Base-by-base conservation (phyloP, 1,140 invertebrate species). In the Drosophila pectinifera region DNA sequence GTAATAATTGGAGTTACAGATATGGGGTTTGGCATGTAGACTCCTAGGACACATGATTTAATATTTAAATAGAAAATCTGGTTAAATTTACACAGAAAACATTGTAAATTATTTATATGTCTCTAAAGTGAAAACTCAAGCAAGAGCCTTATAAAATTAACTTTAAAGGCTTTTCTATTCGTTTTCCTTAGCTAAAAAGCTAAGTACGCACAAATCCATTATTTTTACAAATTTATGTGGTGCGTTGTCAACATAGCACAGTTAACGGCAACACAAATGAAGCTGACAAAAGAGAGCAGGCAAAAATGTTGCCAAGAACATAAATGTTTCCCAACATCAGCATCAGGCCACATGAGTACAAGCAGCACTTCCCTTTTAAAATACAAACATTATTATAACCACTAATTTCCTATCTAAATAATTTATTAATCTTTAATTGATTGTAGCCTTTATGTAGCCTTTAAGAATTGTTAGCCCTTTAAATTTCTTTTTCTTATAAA, bases 241-340 rank as follows among this genome's bases (percentile, higher is more conserved):
- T 41, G 3, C 49, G 6, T 72, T 80, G 51, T 73, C 70, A 70
- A 74, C 45, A 49, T 46, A 0, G 6, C 13, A 39, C 22, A 58
- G 31, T 11, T 48, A 8, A n/a, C 4, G 13, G 48, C 77, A 75
- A 69, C 58, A 74, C 13, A 16, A 20, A 39, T 54, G 22, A 8
- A 16, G 16, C 13, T 20, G 10, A 18, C 46, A 22, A 38, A 51
- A 77, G 34, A 38, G 41, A 53, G 48, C 28, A 24, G 24, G 64
- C 57, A 58, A 45, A 79, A 39, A 64, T 64, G 76, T 79, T 74
- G 77, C 54, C 10, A 13, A 2, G 6, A 10, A n/a, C 3, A 13
- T 5, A 3, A 34, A 22, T 22, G 11, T 14, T 24, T 34, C 36
- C 7, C 10, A 18, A 39, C 14, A 65, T 10, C 2, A 31, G 18